Conservation (phyloP, 2,888 invertebrate species). For the Tinea semifulvella region DNA sequence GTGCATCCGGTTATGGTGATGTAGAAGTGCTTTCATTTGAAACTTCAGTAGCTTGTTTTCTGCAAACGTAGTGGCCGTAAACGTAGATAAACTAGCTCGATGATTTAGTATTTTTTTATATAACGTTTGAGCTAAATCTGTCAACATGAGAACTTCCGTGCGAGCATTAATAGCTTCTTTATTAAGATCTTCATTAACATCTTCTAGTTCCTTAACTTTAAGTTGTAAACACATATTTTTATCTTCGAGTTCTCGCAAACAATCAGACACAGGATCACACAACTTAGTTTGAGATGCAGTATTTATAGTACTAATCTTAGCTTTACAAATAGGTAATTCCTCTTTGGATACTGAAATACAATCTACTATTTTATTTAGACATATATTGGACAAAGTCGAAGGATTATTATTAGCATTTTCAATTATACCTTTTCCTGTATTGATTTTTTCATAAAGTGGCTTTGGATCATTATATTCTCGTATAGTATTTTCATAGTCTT, state of each 20-base stretch:
- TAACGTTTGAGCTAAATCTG: constrained; percentile 39
- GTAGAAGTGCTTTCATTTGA: constrained; percentile 47
- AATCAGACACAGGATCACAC: no score
- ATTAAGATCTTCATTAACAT: constrained; percentile 24
- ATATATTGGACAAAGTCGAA: neutral
- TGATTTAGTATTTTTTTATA: constrained; percentile 49
- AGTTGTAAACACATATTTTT: constrained; percentile 22
- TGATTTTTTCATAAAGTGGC: neutral
- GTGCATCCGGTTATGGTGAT: constrained; percentile 45
- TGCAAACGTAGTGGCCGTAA: constrained; percentile 52
- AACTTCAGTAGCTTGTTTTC: constrained; percentile 51
- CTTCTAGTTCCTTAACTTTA: neutral
- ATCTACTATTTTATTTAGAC: neutral
- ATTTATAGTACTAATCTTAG: neutral
- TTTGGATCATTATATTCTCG: neutral
- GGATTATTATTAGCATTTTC: neutral
- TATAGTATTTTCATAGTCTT: constrained; percentile 2
- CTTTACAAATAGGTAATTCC: neutral
- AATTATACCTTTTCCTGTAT: neutral
- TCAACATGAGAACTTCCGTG: constrained; percentile 36
- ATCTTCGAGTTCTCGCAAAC: constrained; percentile 22
- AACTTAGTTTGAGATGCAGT: no score
- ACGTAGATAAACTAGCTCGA: constrained; percentile 46
- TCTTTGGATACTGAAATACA: neutral
- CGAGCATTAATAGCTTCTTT: constrained; percentile 36